Percentiles rank a stretch among this genome's conserved stretches.
These are phyloP conservation scores for Brenthis daphne DNA, from an alignment of 2,888 invertebrate genomes.

Conservation along the genomic window DNA sequence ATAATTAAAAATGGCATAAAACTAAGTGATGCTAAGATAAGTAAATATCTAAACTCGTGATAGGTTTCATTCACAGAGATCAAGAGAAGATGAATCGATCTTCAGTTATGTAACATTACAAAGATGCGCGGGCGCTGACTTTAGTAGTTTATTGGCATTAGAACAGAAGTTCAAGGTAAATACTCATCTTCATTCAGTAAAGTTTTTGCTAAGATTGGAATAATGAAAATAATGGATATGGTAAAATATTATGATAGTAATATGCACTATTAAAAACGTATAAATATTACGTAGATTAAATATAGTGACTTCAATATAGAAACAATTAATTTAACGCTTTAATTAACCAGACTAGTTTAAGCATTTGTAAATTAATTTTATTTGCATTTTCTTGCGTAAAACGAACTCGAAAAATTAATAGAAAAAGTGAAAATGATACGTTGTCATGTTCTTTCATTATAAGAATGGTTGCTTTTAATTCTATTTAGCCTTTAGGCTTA, in stretches of 20 bases:
- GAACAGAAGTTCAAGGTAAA: conserved; percentile 36
- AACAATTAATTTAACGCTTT: too few species aligned
- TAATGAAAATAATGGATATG: conserved; percentile 3
- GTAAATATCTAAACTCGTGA: conserved; percentile 5
- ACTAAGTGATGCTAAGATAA: neutral
- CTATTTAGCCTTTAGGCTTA: too few species aligned
- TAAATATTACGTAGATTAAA: too few species aligned
- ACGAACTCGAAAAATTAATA: too few species aligned
- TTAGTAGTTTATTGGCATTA: conserved; percentile 24
- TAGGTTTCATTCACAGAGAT: conserved; percentile 22
- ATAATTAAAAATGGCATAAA: neutral
- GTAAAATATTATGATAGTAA: conserved; percentile 3
- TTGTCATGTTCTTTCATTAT: too few species aligned
- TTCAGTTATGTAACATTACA: conserved; percentile 27
- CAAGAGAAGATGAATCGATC: conserved; percentile 22
- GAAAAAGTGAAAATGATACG: too few species aligned
- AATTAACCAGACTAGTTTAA: too few species aligned
- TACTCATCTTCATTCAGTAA: conserved; percentile 34
- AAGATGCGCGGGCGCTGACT: conserved; percentile 20
- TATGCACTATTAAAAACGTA: neutral
- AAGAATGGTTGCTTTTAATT: too few species aligned
- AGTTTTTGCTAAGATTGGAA: neutral
- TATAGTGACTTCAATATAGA: too few species aligned
- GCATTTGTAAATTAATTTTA: too few species aligned
- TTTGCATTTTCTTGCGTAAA: too few species aligned